These are phyloP conservation scores for Lepidocyrtinus sp. DNA, from an alignment of 2,888 invertebrate species.

Conservation along the genomic window DNA sequence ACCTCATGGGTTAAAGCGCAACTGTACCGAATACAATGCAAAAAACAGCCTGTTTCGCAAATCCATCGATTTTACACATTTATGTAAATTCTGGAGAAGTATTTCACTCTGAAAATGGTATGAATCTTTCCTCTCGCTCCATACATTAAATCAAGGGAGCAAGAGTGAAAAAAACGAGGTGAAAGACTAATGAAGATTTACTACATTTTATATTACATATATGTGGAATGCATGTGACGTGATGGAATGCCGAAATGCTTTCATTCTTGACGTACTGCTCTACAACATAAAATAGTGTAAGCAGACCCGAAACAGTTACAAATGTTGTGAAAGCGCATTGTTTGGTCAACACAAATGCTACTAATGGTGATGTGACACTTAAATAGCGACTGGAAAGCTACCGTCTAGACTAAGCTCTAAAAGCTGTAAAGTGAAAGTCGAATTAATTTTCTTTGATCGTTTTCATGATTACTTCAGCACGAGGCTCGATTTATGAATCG, in stretches of 20 bases:
- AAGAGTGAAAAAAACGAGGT: slow-evolving; percentile 2
- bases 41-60: too few relatives aligned
- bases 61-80: too few relatives aligned
- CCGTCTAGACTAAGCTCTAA: too few relatives aligned
- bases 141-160: slow-evolving; percentile 4
- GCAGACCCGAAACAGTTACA: background rate
- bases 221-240: slow-evolving; percentile 15
- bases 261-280: too few relatives aligned
- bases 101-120: too few relatives aligned
- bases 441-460: slow-evolving; percentile 25
- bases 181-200: slow-evolving; percentile 7
- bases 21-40: too few relatives aligned
- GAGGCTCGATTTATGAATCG: slow-evolving; percentile 8
- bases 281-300: too few relatives aligned
- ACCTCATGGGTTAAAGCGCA: too few relatives aligned
- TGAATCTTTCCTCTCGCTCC: too few relatives aligned
- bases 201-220: slow-evolving; percentile 9
- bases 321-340: background rate
- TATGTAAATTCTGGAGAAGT: too few relatives aligned
- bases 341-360: background rate
- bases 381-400: background rate
- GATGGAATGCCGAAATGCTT: slow-evolving; percentile 4
- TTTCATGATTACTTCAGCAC: slow-evolving; percentile 31
- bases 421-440: too few relatives aligned
- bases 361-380: background rate